Conservation (phyloP, 2,888 invertebrate species). For the Agrilus mali region DNA sequence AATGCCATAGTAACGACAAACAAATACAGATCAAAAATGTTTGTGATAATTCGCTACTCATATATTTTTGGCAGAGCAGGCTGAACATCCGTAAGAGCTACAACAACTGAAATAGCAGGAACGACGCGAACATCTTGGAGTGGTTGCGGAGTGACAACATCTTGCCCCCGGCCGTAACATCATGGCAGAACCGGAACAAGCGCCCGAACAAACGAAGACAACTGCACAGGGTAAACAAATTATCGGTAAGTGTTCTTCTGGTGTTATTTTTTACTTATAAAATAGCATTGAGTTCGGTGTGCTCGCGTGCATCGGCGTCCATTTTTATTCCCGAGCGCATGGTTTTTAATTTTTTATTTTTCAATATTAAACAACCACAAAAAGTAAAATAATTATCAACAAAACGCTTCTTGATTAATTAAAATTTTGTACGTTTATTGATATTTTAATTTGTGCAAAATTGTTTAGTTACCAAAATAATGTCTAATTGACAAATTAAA, state of each 20-base stretch:
- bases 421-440: too few species aligned
- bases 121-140: constrained; percentile 59
- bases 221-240: constrained; percentile 74
- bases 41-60: not conserved
- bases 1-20: not conserved
- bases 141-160: constrained; percentile 67
- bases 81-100: constrained; percentile 23
- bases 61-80: not conserved
- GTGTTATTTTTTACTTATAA: too few species aligned
- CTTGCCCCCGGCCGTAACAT: constrained; percentile 65
- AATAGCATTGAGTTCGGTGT: too few species aligned
- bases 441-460: too few species aligned
- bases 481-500: too few species aligned
- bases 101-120: constrained; percentile 44
- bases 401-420: constrained; percentile 3
- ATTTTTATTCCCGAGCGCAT: constrained; percentile 1
- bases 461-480: too few species aligned
- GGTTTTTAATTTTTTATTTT: too few species aligned
- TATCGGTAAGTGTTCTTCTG: constrained; percentile 54
- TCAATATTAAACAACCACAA: too few species aligned
- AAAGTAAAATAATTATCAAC: constrained; percentile 8
- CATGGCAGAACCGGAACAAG: constrained; percentile 89
- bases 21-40: not conserved
- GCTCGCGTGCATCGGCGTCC: constrained; percentile 3
- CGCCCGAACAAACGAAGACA: constrained; percentile 38